Conservation (phyloP, 2,888 invertebrate species). For the Heliconius sara region DNA sequence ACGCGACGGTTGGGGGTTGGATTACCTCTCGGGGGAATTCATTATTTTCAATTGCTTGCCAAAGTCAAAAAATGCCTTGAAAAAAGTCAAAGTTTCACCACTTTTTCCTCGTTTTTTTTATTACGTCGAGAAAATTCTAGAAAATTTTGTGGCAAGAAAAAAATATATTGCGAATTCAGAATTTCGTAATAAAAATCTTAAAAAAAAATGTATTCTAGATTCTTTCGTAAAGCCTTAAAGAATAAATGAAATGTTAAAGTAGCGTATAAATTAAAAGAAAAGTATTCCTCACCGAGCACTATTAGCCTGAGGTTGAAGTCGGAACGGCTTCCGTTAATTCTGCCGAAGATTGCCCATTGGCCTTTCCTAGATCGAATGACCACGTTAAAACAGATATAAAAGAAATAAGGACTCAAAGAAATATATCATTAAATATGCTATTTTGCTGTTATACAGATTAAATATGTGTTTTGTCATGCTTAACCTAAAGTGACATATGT, state of each 20-base stretch:
- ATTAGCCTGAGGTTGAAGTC: slow-evolving; percentile 29
- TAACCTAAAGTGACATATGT: too few species aligned
- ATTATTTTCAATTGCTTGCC: not conserved
- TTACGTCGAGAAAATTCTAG: too few species aligned
- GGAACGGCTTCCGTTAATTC: slow-evolving; percentile 31
- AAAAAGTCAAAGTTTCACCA: too few species aligned
- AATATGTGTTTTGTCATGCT: not conserved
- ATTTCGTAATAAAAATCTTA: not conserved
- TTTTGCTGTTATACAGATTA: too few species aligned
- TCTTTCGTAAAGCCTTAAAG: not conserved
- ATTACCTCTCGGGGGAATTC: not conserved
- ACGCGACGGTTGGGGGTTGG: not conserved
- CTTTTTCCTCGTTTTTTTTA: too few species aligned
- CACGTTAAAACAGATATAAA: slow-evolving; percentile 13
- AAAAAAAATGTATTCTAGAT: too few species aligned
- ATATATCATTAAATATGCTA: not conserved
- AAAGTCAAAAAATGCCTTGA: too few species aligned
- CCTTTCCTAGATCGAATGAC: slow-evolving; percentile 24
- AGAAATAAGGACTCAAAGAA: not conserved
- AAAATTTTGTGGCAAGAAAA: not conserved
- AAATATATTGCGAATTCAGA: not conserved
- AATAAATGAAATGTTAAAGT: slow-evolving; percentile 24
- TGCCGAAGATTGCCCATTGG: slow-evolving; percentile 25
- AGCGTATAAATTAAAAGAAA: slow-evolving; percentile 25
- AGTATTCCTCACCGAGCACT: slow-evolving; percentile 23